These are phyloP conservation scores for Ennomos quercinarius DNA, from an alignment of 2,888 invertebrate species.

Conservation along the genomic window DNA sequence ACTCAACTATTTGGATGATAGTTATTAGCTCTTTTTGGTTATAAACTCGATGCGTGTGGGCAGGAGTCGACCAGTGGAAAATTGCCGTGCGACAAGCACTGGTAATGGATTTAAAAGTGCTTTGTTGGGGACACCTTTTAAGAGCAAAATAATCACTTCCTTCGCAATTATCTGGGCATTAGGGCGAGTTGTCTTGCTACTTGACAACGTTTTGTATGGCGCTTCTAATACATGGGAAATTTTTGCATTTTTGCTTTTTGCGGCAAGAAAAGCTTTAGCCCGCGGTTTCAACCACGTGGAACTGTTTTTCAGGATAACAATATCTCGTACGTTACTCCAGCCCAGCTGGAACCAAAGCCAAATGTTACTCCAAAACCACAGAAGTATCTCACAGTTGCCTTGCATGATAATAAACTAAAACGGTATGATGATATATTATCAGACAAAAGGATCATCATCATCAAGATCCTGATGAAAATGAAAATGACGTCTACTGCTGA, in stretches of 20 bases:
- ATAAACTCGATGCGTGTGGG: constrained; percentile 77
- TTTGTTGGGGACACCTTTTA: constrained; percentile 68
- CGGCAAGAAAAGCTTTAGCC: no score
- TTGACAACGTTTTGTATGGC: constrained; percentile 49
- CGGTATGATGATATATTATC: no score
- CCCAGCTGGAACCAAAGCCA: no score
- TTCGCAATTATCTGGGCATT: constrained; percentile 63
- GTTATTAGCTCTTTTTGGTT: constrained; percentile 79
- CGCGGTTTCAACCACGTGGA: no score
- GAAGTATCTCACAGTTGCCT: no score
- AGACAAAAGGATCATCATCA: no score
- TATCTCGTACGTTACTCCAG: no score
- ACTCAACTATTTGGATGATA: constrained; percentile 79
- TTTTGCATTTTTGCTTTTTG: neutral
- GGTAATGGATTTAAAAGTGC: constrained; percentile 83
- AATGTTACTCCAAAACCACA: no score
- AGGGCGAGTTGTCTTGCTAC: constrained; percentile 55
- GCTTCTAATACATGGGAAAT: constrained; percentile 25
- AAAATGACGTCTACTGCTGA: no score
- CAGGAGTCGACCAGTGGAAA: constrained; percentile 76
- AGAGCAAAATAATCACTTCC: constrained; percentile 80
- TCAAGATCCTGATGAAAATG: no score
- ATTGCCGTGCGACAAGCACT: constrained; percentile 79
- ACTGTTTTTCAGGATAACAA: no score
- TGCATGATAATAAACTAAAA: no score